A percentile compares a stretch with the other conserved stretches of the same genome.
Conservation (phyloP, 2,888 invertebrate genomes). For the Phorcus lineatus region DNA sequence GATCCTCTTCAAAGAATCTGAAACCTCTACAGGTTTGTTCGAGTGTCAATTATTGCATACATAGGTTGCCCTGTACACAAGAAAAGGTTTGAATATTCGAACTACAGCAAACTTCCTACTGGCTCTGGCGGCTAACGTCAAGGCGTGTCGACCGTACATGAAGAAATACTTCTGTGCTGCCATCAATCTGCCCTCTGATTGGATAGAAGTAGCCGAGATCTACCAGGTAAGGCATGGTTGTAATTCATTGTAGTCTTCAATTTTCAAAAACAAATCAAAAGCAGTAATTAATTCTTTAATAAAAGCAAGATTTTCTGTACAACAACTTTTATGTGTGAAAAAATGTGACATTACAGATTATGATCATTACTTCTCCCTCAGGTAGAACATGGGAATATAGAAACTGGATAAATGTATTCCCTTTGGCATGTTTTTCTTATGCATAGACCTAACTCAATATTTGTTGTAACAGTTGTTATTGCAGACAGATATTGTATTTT, state of each 20-base stretch:
- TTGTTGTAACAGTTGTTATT: neutral
- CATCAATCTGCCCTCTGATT: constrained; percentile 76
- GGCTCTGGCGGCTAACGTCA: constrained; percentile 72
- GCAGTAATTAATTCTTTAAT: too few relatives aligned
- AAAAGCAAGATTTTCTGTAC: too few relatives aligned
- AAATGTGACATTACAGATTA: too few relatives aligned
- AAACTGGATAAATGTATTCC: too few relatives aligned
- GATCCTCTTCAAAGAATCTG: too few relatives aligned
- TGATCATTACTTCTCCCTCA: too few relatives aligned
- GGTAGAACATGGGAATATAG: too few relatives aligned
- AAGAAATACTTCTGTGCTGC: constrained; percentile 74
- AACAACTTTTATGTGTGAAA: too few relatives aligned
- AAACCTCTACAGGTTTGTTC: neutral
- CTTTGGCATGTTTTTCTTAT: too few relatives aligned
- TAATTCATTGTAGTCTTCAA: constrained; percentile 58
- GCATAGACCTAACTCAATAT: too few relatives aligned
- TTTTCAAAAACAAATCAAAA: neutral
- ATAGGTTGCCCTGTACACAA: constrained; percentile 76
- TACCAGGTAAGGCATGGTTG: constrained; percentile 70
- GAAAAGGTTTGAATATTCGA: constrained; percentile 76
- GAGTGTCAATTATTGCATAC: constrained; percentile 35
- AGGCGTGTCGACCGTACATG: constrained; percentile 73
- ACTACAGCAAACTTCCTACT: constrained; percentile 76
- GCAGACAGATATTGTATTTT: neutral
- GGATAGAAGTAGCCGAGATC: constrained; percentile 77